Percentiles rank a stretch among this genome's conserved stretches.
Evolutionary conservation across 2,113 vertebrate species (phyloP).

Genomic region (Anser cygnoides): DNA sequence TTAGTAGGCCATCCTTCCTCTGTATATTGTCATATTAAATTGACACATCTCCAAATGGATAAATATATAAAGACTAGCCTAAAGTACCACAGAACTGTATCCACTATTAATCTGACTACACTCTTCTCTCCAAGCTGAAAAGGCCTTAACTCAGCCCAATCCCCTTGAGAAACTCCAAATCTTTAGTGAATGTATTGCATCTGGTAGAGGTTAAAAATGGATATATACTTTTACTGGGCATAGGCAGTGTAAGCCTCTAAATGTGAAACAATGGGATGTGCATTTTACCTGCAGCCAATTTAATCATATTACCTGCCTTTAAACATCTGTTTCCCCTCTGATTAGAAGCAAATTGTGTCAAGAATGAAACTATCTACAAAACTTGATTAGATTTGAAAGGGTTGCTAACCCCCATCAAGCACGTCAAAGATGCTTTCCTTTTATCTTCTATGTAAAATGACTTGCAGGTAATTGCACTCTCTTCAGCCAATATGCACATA

Average conservation of each 20-base stretch:
- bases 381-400: conserved; percentile 30
- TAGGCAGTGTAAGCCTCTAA: background rate
- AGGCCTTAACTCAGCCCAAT: background rate
- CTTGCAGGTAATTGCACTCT: conserved; percentile 45
- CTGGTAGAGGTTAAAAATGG: background rate
- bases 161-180: background rate
- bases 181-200: background rate
- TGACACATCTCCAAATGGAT: background rate
- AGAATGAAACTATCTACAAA: conserved; percentile 16
- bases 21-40: background rate
- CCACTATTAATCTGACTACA: background rate
- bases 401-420: conserved; percentile 28
- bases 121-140: background rate
- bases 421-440: conserved; percentile 9
- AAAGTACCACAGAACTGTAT: background rate
- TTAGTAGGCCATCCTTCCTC: background rate
- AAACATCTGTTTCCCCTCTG: background rate
- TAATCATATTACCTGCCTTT: background rate
- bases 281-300: background rate
- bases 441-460: conserved; percentile 55
- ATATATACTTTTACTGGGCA: background rate
- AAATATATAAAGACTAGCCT: background rate
- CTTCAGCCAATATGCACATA: conserved; percentile 29
- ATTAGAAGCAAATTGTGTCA: background rate
- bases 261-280: background rate